Evolutionary conservation across 2,888 invertebrate species (phyloP).

Genomic region (Oxystoma pomonae): DNA sequence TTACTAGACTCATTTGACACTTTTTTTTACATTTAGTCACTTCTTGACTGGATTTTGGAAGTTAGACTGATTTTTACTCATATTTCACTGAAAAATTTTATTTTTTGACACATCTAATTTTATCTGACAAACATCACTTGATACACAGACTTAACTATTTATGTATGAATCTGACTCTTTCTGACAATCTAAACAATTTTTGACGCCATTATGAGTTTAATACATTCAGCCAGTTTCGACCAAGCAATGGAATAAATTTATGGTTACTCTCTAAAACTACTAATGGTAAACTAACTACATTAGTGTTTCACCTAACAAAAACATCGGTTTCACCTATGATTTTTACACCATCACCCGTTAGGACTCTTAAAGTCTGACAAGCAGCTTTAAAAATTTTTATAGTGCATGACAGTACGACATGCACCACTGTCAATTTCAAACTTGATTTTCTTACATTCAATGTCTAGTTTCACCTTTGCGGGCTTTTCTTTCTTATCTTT

Average conservation of each 20-base stretch:
- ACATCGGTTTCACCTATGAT: conserved; percentile 2
- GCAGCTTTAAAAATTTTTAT: background rate
- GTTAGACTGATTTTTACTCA: background rate
- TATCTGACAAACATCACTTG: background rate
- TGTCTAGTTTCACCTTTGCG: background rate
- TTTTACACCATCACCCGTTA: too few relatives aligned
- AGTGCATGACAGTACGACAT: too few relatives aligned
- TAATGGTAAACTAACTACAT: conserved; percentile 3
- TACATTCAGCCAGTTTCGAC: too few relatives aligned
- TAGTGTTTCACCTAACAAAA: background rate
- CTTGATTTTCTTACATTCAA: background rate
- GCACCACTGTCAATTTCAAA: too few relatives aligned
- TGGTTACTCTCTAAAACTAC: conserved; percentile 1
- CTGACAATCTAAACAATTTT: background rate
- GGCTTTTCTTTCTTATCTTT: background rate
- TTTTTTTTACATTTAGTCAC: too few relatives aligned
- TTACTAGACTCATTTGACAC: background rate
- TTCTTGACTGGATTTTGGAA: background rate
- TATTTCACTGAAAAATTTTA: background rate
- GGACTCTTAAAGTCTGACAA: background rate
- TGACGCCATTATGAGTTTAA: background rate
- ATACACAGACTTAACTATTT: too few relatives aligned
- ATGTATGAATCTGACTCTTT: too few relatives aligned
- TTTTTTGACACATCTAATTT: background rate
- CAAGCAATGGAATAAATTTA: too few relatives aligned